Base-by-base conservation (phyloP, 2,888 invertebrate genomes). In the Ephialtes manifestator region DNA sequence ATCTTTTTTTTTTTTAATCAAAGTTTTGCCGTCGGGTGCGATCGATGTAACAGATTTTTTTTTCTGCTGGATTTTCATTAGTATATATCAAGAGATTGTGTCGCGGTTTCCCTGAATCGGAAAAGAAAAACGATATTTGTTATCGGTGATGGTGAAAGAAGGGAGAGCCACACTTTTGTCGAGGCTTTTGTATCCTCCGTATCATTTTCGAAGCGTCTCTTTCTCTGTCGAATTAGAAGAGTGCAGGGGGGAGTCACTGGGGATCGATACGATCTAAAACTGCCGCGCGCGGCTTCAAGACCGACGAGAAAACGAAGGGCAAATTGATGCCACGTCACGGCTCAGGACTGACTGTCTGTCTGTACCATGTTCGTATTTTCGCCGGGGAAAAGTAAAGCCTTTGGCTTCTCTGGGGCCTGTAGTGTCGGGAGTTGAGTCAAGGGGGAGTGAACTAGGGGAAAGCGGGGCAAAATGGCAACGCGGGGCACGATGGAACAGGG, bases 321-420 rank as follows among this genome's bases (percentile, higher is more conserved):
- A 60, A 60, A 74, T 63, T 63, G 74, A 58, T 43, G 63, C 74
- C 74, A 60, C 43, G 46, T 70, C 70, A 51, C 70, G 70, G 70
- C 53, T 51, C 53, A 28, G 31, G 48, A 31, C 68, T 65, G 39
- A 10, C 65, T 53, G 43, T 20, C 65, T 53, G 70, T 70, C 70
- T 70, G 53, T 70, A 28, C 70, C 70, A 51, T n/a, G 53, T 70
- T 67, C 20, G 43, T 46, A 43, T 43, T 67, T 43, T 67, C 65
- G 13, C 43, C 43, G 65, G 11, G 65, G 43, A 43, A 67, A 43
- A 46, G 65, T 67, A 67, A 67, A 67, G 43, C 65, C 43, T 67
- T 70, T 70, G 70, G 70, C 70, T 70, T 51, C 31, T 70, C 53
- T 70, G 53, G 51, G 31, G 70, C 35, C 24, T 68, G 48, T 68